Evolutionary conservation across 2,888 invertebrate genomes (phyloP).

Genomic region (Ormyrus pomaceus): DNA sequence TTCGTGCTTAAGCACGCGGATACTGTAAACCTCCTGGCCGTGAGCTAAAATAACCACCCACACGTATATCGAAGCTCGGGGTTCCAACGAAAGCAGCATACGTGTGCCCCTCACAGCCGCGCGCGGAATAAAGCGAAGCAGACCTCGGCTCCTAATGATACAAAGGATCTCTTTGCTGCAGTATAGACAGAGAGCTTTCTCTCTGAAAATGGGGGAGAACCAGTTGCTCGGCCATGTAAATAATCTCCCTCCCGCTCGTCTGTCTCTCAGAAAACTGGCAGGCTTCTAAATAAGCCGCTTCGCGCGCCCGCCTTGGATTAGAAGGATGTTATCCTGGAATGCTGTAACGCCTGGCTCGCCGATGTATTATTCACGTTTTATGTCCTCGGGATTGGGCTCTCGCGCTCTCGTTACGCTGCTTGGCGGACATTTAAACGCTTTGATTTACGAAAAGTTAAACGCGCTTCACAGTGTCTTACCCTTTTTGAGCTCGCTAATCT

Average conservation of each 20-base stretch:
- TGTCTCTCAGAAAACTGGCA: conserved; percentile 33
- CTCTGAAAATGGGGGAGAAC: neutral
- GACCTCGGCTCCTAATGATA: conserved; percentile 38
- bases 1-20: conserved; percentile 3
- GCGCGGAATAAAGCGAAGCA: neutral
- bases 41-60: neutral
- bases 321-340: conserved; percentile 39
- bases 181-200: conserved; percentile 10
- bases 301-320: conserved; percentile 51
- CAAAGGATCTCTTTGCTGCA: conserved; percentile 39
- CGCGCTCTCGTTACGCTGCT: neutral
- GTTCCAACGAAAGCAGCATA: too few species aligned
- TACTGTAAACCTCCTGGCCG: neutral
- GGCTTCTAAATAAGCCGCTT: conserved; percentile 57
- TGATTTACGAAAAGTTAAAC: conserved; percentile 42
- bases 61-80: conserved; percentile 7
- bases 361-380: conserved; percentile 59
- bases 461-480: conserved; percentile 3
- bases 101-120: neutral
- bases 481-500: conserved; percentile 23
- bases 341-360: conserved; percentile 40
- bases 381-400: conserved; percentile 47
- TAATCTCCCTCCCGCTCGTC: conserved; percentile 22
- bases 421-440: conserved; percentile 19
- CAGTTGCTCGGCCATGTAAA: conserved; percentile 2